Evolutionary conservation across 2,888 invertebrate genomes (phyloP), one percentile per base, ranked within the genome.

Genomic region (Temnothorax ravouxi): DNA sequence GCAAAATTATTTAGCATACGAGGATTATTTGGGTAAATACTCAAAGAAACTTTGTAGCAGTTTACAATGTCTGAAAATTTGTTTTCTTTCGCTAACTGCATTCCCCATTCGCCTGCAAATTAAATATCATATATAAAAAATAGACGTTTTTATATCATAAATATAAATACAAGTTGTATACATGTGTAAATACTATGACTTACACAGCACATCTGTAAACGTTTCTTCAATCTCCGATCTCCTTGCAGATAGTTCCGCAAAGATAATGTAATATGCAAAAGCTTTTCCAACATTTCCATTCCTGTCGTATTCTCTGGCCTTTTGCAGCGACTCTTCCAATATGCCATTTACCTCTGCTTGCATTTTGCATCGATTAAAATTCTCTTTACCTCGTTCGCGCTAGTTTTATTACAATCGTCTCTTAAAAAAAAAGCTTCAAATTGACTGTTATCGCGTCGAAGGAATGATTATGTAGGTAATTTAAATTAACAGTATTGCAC

Each of bases 1-100:
- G 92, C 93, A 84, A 91, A 93, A 88, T 93, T 93, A 82, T 92
- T 92, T 15, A 93, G 86, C 91, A 93, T 93, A 84, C 89, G 88
- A 41, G 91, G 38, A 85, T 91, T 93, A 29, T 89, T 89, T 34
- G 92, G 91, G 75, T 88, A 93, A 69, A 92, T 90, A 71, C 90
- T 88, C 61, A 93, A 88, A 5, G 92, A 93, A 66, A 86, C 89
- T 83, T 90, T 84, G 21, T 93, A 93, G 83, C 92, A 93, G 38
- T 86, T 84, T 29, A 88, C 77, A 76, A 91, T 87, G 76, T 93
- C 93, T 41, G 88, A 59, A 38, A 91, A 86, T 54, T 91, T 89
- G 71, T 92, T 88, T 15, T 85, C 76, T 15, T 83, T 69, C 21
- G 90, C 92, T 38, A 93, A 75, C 15, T 91, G 88, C 79, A 93